These are phyloP conservation scores for Pleuronectes platessa DNA, from an alignment of 2,113 vertebrate genomes.

Conservation along the genomic window DNA sequence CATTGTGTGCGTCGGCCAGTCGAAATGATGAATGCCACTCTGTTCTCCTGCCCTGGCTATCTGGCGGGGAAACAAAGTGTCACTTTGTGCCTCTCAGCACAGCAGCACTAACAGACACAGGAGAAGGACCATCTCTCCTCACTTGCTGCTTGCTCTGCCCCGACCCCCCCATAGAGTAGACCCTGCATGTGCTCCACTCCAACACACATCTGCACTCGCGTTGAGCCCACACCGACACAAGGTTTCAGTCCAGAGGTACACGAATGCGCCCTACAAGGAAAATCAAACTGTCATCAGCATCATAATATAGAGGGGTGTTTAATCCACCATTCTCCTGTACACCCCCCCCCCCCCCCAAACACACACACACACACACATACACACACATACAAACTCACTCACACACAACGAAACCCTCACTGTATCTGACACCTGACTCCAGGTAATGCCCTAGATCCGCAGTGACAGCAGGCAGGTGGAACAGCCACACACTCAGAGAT, in stretches of 20 bases:
- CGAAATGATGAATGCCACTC: slow-evolving; percentile 79
- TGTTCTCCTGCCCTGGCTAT: slow-evolving; percentile 76
- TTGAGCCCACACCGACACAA: not conserved
- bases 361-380: slow-evolving; percentile 10
- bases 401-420: slow-evolving; percentile 34
- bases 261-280: not conserved
- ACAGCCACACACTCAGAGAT: slow-evolving; percentile 63
- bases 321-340: slow-evolving; percentile 19
- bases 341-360: not conserved
- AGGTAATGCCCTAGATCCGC: slow-evolving; percentile 82
- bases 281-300: slow-evolving; percentile 33
- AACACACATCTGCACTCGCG: slow-evolving; percentile 25
- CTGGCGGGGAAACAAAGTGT: slow-evolving; percentile 79
- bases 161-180: not conserved
- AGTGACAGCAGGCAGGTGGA: slow-evolving; percentile 84
- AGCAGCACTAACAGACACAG: slow-evolving; percentile 73
- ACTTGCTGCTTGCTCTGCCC: slow-evolving; percentile 29
- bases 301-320: slow-evolving; percentile 30
- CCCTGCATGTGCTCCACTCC: slow-evolving; percentile 53
- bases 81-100: slow-evolving; percentile 80
- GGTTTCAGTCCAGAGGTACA: not conserved
- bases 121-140: slow-evolving; percentile 57
- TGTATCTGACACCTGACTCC: slow-evolving; percentile 85
- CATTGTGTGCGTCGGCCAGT: slow-evolving; percentile 73
- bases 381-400: not conserved